Base-by-base conservation (phyloP, 2,113 vertebrate species). In the Triplophysa dalaica region DNA sequence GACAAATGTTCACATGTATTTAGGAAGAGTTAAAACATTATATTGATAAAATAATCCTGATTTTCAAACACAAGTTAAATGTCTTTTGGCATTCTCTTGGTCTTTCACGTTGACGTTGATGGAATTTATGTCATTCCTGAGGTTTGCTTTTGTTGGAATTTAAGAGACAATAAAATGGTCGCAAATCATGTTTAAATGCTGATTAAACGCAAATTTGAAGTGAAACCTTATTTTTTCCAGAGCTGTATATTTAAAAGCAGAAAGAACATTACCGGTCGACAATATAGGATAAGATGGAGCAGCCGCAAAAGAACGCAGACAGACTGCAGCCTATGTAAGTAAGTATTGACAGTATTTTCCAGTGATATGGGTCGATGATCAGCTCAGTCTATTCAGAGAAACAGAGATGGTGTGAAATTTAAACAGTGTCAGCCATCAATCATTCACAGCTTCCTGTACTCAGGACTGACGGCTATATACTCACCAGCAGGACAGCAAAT, bases 401-500 rank as follows among this genome's bases (percentile, higher is more conserved):
- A 24, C 10, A 33, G 24, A 17, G 13, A n/a, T 52, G 19, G 48
- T n/a, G 48, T 54, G 10, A 70, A 70, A 16, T 11, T 26, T 2
- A 66, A 22, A 21, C 26, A 10, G 2, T 52, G 6, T 4, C 2
- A 56, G 1, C 24, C 11, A 61, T 60, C 21, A 41, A 58, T 16
- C 58, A 38, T 13, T 41, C 10, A 58, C 6, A 61, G 52, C 14
- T 43, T 13, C 2, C 10, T 41, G 16, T 22, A 67, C 14, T 77
- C 8, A 21, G 6, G 16, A 17, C 13, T 43, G 61, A 45, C 66
- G n/a, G 56, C 70, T 4, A 14, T 16, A 10, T 74, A 13, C 75
- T 79, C 86, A 92, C 90, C 86, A 92, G 8, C 13, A 92, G 80
- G 29, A 92, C 83, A 2, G 90, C 85, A 48, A 92, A 92, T 0